Percentiles rank a stretch among this genome's conserved stretches.
Conservation (phyloP, 2,888 invertebrate genomes). For the Drosophila suboccidentalis region DNA sequence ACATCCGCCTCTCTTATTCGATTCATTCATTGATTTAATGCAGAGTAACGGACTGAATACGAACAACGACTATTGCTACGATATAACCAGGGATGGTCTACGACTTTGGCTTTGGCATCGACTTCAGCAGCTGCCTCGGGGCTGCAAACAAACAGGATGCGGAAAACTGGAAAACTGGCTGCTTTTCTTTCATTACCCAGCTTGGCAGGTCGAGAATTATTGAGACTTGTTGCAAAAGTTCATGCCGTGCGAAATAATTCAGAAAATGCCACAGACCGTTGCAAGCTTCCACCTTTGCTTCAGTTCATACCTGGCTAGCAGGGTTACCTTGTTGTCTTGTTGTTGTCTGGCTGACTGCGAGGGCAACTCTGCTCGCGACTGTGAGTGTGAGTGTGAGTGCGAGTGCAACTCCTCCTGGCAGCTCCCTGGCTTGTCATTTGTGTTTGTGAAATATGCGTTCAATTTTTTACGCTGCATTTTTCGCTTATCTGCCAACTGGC, state of each 20-base stretch:
- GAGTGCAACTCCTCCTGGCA: slow-evolving; percentile 19
- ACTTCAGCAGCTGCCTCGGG: slow-evolving; percentile 2
- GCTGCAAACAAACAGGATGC: slow-evolving; percentile 13
- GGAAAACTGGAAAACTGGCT: slow-evolving; percentile 35
- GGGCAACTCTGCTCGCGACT: not conserved
- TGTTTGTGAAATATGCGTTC: slow-evolving; percentile 80
- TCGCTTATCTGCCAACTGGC: slow-evolving; percentile 73
- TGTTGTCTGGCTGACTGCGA: slow-evolving; percentile 22
- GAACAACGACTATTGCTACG: slow-evolving; percentile 3
- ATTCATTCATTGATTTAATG: slow-evolving; percentile 80
- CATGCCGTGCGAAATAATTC: slow-evolving; percentile 79
- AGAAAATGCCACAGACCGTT: slow-evolving; percentile 60
- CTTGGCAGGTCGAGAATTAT: slow-evolving; percentile 74
- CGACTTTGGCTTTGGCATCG: slow-evolving; percentile 2
- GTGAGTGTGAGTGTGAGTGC: not conserved
- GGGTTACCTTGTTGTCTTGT: slow-evolving; percentile 19
- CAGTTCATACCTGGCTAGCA: slow-evolving; percentile 17
- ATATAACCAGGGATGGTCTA: slow-evolving; percentile 1
- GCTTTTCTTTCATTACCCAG: slow-evolving; percentile 55
- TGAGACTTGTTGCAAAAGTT: slow-evolving; percentile 79
- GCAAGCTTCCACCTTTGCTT: slow-evolving; percentile 14
- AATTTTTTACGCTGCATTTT: slow-evolving; percentile 79
- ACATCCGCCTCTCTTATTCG: slow-evolving; percentile 73
- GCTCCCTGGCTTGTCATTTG: slow-evolving; percentile 62
- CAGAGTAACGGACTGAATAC: slow-evolving; percentile 59